Evolutionary conservation across 2,888 invertebrate species (phyloP).

Genomic region (Halictus ligatus): DNA sequence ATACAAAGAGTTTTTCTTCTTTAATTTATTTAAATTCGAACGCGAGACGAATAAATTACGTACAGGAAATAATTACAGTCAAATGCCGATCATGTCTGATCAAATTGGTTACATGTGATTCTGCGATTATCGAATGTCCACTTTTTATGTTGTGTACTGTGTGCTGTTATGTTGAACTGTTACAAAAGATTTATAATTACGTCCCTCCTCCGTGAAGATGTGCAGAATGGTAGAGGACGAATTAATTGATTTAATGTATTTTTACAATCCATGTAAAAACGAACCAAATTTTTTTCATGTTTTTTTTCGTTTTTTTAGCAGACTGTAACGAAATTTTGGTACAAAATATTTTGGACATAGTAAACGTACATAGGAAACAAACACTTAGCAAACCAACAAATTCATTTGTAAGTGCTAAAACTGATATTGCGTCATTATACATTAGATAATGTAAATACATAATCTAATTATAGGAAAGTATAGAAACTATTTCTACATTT

Average conservation of each 20-base stretch:
- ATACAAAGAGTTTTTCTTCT: not conserved
- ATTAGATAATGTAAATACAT: not conserved
- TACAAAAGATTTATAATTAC: not conserved
- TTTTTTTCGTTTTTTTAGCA: too few relatives aligned
- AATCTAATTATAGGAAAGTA: not conserved
- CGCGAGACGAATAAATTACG: not conserved
- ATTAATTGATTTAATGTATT: not conserved
- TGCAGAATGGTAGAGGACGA: not conserved
- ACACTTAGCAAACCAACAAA: not conserved
- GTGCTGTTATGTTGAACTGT: not conserved
- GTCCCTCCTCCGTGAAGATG: not conserved
- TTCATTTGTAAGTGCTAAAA: not conserved
- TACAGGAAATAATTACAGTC: not conserved
- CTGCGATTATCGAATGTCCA: not conserved
- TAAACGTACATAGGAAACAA: not conserved
- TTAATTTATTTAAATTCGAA: constrained; percentile 2
- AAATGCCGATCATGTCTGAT: not conserved
- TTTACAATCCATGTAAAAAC: not conserved
- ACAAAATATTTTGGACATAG: not conserved
- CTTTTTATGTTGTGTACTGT: not conserved
- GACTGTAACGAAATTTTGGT: not conserved
- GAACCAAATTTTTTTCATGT: too few relatives aligned
- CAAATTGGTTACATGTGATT: not conserved
- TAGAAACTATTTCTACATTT: not conserved
- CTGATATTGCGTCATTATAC: too few relatives aligned